Conservation (phyloP, 2,113 vertebrate genomes). For the Odocoileus hemionus region DNA sequence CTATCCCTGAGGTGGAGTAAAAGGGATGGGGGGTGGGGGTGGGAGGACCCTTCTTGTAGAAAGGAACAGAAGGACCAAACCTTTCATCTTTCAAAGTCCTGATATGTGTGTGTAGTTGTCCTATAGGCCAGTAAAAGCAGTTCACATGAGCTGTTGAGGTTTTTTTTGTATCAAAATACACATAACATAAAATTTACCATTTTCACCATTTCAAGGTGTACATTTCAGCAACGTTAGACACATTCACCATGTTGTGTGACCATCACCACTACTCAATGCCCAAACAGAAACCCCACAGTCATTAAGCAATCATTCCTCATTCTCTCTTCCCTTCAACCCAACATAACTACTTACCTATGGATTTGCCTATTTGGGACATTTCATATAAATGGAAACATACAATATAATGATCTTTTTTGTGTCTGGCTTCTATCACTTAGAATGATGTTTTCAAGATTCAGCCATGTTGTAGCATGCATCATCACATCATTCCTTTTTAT, state of each 20-base stretch:
- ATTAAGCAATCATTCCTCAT: neutral
- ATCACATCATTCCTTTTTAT: neutral
- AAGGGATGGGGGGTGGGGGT: accelerated
- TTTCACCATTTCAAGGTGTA: neutral
- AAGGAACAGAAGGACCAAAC: neutral
- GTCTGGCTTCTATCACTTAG: neutral
- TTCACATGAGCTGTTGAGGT: neutral
- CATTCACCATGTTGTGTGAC: accelerated
- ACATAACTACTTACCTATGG: neutral
- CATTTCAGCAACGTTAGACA: neutral
- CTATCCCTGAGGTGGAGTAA: neutral
- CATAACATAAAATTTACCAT: neutral
- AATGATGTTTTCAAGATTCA: no score
- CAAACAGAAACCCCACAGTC: neutral
- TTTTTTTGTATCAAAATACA: neutral
- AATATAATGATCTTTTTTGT: no score
- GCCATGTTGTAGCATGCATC: accelerated
- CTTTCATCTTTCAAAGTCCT: neutral
- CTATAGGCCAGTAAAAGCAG: neutral
- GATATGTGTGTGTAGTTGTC: neutral
- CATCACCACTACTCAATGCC: neutral
- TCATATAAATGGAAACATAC: neutral
- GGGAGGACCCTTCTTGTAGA: neutral
- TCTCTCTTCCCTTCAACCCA: neutral
- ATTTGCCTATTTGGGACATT: neutral